Conservation (phyloP, 2,797 vertebrate species). For the Acridotheres tristis region DNA sequence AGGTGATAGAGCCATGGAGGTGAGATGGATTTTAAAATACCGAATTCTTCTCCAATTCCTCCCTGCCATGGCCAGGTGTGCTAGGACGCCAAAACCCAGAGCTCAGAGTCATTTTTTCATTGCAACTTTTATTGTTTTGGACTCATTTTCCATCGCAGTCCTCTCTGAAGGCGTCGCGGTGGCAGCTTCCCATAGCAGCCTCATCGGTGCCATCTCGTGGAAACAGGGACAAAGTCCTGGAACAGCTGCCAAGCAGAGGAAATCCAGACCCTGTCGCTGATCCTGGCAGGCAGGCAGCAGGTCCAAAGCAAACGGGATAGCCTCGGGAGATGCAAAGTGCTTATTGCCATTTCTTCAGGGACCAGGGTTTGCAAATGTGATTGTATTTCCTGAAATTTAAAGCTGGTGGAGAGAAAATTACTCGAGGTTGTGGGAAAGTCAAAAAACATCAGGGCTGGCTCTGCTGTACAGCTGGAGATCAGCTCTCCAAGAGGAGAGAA, state of each 20-base stretch:
- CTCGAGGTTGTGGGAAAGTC: neutral
- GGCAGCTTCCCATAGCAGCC: neutral
- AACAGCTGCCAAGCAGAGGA: neutral
- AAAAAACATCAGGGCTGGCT: neutral
- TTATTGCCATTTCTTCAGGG: neutral
- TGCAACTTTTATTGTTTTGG: neutral
- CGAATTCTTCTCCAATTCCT: neutral
- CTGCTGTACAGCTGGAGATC: neutral
- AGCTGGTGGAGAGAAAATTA: neutral
- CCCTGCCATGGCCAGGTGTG: neutral
- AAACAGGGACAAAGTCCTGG: neutral
- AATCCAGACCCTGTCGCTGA: neutral
- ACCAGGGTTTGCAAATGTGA: neutral
- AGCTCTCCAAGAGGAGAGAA: neutral
- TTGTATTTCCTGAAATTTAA: neutral
- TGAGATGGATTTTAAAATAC: neutral
- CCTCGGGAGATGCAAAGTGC: neutral
- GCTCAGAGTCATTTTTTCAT: neutral
- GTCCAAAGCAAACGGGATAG: rapidly evolving
- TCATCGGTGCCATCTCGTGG: slow-evolving; percentile 60
- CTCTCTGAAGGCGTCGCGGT: neutral
- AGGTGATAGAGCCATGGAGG: neutral
- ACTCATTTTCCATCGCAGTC: rapidly evolving
- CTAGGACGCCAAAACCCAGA: neutral
- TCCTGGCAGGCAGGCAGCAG: neutral